Conservation (phyloP, 2,888 invertebrate species). For the Tetheella fluctuosa region DNA sequence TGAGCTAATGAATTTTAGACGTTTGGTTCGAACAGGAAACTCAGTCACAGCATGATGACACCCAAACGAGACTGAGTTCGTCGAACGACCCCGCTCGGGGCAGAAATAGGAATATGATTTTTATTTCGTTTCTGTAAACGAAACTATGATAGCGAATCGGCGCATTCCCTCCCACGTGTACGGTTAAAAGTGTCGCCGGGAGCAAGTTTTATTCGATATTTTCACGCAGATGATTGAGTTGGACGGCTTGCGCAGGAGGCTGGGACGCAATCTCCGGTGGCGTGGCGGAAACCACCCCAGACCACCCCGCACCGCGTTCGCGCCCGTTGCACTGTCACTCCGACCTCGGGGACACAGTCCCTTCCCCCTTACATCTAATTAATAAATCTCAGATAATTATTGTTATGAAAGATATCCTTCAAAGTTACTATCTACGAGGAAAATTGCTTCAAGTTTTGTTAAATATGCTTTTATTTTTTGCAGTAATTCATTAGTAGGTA, state of each 20-base stretch:
- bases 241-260: slow-evolving; percentile 75
- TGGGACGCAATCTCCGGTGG: slow-evolving; percentile 79
- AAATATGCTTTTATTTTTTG: background rate
- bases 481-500: no score
- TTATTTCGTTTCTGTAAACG: slow-evolving; percentile 48
- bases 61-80: slow-evolving; percentile 40
- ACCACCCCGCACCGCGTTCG: slow-evolving; percentile 24
- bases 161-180: slow-evolving; percentile 52
- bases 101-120: slow-evolving; percentile 49
- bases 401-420: slow-evolving; percentile 19
- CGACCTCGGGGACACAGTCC: slow-evolving; percentile 33
- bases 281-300: slow-evolving; percentile 54
- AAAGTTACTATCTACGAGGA: background rate
- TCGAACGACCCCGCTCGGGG: slow-evolving; percentile 34
- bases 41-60: slow-evolving; percentile 48
- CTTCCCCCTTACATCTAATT: slow-evolving; percentile 40
- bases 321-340: slow-evolving; percentile 45
- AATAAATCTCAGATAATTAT: slow-evolving; percentile 46
- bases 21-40: slow-evolving; percentile 63
- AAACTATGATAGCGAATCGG: slow-evolving; percentile 48
- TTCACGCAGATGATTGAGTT: slow-evolving; percentile 79
- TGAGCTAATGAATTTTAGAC: slow-evolving; percentile 62
- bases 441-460: background rate
- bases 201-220: slow-evolving; percentile 76
- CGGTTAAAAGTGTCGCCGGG: slow-evolving; percentile 63